Conservation (phyloP, 2,113 vertebrate genomes). For the Apteryx mantelli region DNA sequence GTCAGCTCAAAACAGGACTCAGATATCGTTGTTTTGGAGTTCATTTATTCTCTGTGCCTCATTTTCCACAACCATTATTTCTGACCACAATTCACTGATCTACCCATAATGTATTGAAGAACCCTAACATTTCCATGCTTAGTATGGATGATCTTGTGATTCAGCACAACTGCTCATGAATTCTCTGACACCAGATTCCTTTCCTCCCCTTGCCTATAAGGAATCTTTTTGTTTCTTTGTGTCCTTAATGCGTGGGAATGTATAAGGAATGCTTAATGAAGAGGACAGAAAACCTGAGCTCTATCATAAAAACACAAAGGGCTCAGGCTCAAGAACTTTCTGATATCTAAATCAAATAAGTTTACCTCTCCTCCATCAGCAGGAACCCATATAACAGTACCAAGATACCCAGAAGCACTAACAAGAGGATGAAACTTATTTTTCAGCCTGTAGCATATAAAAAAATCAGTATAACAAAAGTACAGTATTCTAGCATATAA, state of each 20-base stretch:
- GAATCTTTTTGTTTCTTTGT: not conserved
- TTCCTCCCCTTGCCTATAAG: not conserved
- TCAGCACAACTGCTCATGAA: not conserved
- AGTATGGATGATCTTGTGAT: not conserved
- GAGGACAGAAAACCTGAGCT: not conserved
- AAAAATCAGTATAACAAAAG: not conserved
- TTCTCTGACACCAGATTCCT: not conserved
- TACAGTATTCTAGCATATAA: not conserved
- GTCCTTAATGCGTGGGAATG: not conserved
- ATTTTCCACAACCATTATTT: not conserved
- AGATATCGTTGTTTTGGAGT: not conserved
- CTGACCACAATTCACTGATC: not conserved
- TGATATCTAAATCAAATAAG: not conserved
- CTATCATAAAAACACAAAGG: not conserved
- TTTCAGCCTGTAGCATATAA: not conserved
- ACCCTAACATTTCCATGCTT: not conserved
- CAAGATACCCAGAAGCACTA: not conserved
- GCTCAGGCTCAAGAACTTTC: not conserved
- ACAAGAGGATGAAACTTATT: not conserved
- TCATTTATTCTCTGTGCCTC: not conserved
- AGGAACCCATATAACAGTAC: not conserved
- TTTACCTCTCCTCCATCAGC: not conserved
- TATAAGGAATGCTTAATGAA: not conserved
- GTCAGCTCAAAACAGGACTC: not conserved
- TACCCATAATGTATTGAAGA: not conserved